phyloP scores from a whole-genome alignment of 2,113 vertebrate genomes.

The Phylloscopus trochilus region DNA sequence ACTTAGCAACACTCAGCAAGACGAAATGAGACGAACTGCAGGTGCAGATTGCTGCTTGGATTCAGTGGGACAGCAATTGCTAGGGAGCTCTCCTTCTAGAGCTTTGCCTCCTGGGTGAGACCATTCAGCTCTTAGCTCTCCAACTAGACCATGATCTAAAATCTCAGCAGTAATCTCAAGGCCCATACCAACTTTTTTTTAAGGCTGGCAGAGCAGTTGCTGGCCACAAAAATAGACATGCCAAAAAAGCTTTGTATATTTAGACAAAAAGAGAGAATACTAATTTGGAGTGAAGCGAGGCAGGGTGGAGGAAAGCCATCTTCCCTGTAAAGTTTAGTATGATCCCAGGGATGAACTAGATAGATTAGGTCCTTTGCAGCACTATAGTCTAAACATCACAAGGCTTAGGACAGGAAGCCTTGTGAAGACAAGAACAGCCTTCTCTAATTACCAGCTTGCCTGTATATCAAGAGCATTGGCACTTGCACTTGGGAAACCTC shows the following conservation, averaged over 20 bases:
- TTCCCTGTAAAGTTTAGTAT: not conserved
- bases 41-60: not conserved
- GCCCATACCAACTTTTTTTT: not conserved
- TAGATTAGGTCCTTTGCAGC: not conserved
- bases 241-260: not conserved
- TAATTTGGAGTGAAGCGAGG: not conserved
- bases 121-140: not conserved
- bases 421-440: not conserved
- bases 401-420: not conserved
- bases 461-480: not conserved
- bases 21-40: rapidly evolving
- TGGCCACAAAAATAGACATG: not conserved
- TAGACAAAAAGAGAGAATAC: not conserved
- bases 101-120: not conserved
- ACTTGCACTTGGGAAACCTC: not conserved
- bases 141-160: not conserved
- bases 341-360: not conserved
- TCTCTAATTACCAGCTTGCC: not conserved
- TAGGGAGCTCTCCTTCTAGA: not conserved
- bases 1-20: not conserved
- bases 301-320: not conserved
- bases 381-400: not conserved
- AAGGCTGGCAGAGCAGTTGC: not conserved
- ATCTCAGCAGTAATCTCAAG: not conserved
- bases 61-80: not conserved